These are phyloP conservation scores for Campylomormyrus tamandua DNA, from an alignment of 2,113 vertebrate species.

Conservation along the genomic window DNA sequence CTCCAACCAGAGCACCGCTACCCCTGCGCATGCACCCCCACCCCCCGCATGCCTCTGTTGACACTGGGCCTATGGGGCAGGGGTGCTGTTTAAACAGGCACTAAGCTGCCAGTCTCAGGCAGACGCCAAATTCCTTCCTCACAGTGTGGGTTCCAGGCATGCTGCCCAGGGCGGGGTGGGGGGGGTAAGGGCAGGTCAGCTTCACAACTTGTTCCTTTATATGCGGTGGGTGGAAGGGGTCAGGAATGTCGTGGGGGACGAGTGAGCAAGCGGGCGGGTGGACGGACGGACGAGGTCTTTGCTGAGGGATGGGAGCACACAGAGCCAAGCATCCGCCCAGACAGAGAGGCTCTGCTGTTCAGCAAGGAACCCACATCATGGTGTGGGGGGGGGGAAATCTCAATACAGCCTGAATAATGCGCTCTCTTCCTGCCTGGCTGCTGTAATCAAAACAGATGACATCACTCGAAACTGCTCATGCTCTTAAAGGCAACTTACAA, in stretches of 20 bases:
- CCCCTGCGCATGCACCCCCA: background rate
- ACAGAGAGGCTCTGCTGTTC: background rate
- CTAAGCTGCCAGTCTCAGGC: background rate
- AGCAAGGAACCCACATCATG: background rate
- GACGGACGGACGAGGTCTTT: background rate
- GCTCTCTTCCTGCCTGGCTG: background rate
- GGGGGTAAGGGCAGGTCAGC: background rate
- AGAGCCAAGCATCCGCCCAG: background rate
- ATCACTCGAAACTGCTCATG: background rate
- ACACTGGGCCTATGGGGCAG: background rate
- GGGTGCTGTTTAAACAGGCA: background rate
- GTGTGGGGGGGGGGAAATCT: background rate
- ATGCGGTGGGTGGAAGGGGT: background rate
- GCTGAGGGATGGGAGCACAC: slow-evolving; percentile 21
- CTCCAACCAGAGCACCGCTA: background rate
- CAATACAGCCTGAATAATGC: background rate
- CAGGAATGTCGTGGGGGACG: background rate
- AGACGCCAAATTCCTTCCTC: background rate
- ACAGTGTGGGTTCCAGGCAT: background rate
- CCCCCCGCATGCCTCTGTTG: background rate
- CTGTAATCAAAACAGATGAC: slow-evolving; percentile 1
- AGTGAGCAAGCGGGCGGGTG: background rate
- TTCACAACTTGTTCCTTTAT: background rate
- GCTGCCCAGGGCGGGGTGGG: background rate
- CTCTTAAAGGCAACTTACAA: background rate